Evolutionary conservation across 1,140 invertebrate species (phyloP).

Genomic region (Trinorchestia longiramus): DNA sequence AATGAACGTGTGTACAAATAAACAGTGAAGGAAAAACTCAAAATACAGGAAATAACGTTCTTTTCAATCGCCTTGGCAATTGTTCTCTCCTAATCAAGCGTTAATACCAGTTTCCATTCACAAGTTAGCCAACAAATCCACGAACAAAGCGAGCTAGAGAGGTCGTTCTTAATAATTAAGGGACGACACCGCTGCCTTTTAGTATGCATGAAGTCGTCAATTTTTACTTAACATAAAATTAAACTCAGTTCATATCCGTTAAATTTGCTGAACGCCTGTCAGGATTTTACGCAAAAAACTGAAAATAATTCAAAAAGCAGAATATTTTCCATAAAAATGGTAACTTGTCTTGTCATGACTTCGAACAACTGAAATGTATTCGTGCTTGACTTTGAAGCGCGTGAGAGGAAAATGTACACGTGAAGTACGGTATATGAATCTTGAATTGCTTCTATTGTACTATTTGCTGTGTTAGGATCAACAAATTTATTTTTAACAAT

Average conservation of each 20-base stretch:
- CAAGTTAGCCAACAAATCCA: background rate
- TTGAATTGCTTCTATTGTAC: background rate
- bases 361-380: background rate
- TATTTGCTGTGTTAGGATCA: background rate
- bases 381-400: background rate
- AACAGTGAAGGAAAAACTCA: too few relatives aligned
- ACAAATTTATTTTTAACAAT: background rate
- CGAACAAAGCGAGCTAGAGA: background rate
- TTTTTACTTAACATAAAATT: background rate
- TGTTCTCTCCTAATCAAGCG: too few relatives aligned
- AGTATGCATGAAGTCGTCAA: background rate
- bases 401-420: background rate
- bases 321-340: background rate
- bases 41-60: too few relatives aligned
- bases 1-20: too few relatives aligned
- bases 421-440: too few relatives aligned
- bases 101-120: too few relatives aligned
- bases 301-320: background rate
- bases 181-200: background rate
- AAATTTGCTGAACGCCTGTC: background rate
- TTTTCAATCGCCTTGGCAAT: too few relatives aligned
- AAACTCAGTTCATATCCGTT: background rate
- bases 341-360: background rate
- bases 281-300: background rate
- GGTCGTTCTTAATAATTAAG: background rate